phyloP scores from a whole-genome alignment of 2,888 invertebrate genomes.

The Megalurothrips usitatus region DNA sequence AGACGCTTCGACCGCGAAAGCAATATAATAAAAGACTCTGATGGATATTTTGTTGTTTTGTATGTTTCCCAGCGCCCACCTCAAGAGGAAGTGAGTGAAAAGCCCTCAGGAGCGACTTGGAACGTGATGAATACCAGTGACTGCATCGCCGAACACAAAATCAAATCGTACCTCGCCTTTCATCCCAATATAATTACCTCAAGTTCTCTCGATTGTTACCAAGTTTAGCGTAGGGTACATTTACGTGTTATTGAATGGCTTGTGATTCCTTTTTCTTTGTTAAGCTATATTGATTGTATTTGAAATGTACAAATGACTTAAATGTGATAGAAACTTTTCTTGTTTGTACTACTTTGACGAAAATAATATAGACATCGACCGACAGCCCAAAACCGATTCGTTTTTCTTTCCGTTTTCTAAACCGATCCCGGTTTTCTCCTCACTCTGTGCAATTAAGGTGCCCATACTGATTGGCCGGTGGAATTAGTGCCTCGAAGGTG shows the following conservation, averaged over 20 bases:
- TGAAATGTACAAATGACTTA: background rate
- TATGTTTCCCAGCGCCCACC: background rate
- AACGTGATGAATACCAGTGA: constrained; percentile 18
- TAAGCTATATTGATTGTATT: constrained; percentile 12
- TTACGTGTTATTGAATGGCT: background rate
- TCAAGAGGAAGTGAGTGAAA: background rate
- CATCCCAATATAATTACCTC: background rate
- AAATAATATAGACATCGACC: background rate
- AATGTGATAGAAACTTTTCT: constrained; percentile 10
- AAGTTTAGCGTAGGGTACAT: constrained; percentile 1
- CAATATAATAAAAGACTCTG: no score
- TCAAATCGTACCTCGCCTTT: background rate
- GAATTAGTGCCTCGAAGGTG: background rate
- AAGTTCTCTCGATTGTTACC: background rate
- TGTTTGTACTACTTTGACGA: background rate
- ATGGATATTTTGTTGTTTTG: background rate
- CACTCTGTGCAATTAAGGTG: no score
- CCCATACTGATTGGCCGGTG: no score
- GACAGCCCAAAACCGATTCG: background rate
- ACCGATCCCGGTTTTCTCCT: background rate
- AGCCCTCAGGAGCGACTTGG: background rate
- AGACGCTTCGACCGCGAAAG: no score
- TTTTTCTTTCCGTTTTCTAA: background rate
- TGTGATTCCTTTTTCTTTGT: background rate
- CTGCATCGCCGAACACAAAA: background rate